Percentiles rank a stretch among this genome's conserved stretches.
Evolutionary conservation across 2,797 vertebrate genomes (phyloP).

Genomic region (Diplodus sargus): DNA sequence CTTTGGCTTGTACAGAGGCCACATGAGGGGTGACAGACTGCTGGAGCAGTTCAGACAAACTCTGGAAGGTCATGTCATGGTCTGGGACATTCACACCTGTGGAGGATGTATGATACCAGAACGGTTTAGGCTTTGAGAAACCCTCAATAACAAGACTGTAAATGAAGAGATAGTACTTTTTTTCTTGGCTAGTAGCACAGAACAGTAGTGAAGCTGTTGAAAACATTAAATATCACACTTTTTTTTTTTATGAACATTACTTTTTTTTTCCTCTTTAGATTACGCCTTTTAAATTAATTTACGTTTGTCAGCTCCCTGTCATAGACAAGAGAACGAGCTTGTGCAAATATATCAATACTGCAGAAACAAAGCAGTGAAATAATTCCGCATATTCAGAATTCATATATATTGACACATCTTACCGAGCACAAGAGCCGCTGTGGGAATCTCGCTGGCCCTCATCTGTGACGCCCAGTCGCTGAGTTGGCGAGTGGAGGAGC

Average conservation of each 20-base stretch:
- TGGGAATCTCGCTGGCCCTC: conserved; percentile 93
- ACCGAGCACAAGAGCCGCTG: conserved; percentile 95
- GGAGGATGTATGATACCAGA: background rate
- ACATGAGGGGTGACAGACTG: conserved; percentile 90
- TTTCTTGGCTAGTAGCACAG: no score
- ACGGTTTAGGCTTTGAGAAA: background rate
- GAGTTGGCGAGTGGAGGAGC: conserved; percentile 81
- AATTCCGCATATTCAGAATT: no score
- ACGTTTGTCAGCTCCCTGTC: no score
- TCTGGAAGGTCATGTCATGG: conserved; percentile 93
- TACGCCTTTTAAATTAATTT: no score
- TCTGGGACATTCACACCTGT: conserved; percentile 97
- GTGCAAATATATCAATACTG: no score
- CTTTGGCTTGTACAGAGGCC: conserved; percentile 92
- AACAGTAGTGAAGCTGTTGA: no score
- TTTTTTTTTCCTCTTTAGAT: no score
- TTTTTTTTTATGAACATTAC: no score
- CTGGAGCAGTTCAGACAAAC: conserved; percentile 88
- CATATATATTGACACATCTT: conserved; percentile 1
- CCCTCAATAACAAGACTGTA: background rate
- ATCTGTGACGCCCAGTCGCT: conserved; percentile 88
- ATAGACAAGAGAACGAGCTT: no score
- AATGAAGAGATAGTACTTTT: no score
- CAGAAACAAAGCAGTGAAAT: no score
- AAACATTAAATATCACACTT: no score